Evolutionary conservation across 2,113 vertebrate species (phyloP).

Genomic region (Phylloscopus trochilus): DNA sequence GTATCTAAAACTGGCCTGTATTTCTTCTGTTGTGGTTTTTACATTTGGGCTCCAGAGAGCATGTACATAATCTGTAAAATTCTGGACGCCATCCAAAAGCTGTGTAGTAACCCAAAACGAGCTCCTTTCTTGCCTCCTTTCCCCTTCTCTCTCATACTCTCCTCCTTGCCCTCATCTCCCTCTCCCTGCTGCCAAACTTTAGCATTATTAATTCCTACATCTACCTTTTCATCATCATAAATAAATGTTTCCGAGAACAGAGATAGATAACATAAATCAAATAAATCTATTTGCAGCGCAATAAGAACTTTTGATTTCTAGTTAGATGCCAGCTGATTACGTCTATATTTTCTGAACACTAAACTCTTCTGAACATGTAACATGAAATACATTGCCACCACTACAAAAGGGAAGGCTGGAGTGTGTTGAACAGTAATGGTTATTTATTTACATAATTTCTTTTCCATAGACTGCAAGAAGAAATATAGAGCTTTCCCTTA

Average conservation of each 20-base stretch:
- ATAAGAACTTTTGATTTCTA: slow-evolving; percentile 80
- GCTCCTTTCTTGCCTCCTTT: background rate
- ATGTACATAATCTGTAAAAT: slow-evolving; percentile 69
- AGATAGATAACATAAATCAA: slow-evolving; percentile 70
- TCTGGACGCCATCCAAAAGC: slow-evolving; percentile 67
- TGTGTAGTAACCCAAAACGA: slow-evolving; percentile 67
- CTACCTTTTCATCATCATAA: slow-evolving; percentile 62
- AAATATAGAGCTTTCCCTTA: slow-evolving; percentile 72
- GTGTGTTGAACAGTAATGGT: slow-evolving; percentile 72
- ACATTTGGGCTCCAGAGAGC: slow-evolving; percentile 61
- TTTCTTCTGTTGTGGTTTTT: slow-evolving; percentile 68
- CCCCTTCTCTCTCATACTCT: background rate
- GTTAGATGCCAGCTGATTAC: slow-evolving; percentile 75
- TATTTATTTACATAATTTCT: slow-evolving; percentile 84
- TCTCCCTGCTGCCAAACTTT: background rate
- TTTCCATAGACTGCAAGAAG: slow-evolving; percentile 67
- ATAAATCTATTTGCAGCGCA: slow-evolving; percentile 72
- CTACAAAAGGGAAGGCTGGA: slow-evolving; percentile 65
- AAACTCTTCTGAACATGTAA: slow-evolving; percentile 73
- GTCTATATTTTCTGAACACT: slow-evolving; percentile 77
- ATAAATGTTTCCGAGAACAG: slow-evolving; percentile 56
- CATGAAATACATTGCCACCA: slow-evolving; percentile 74
- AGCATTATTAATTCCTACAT: slow-evolving; percentile 46
- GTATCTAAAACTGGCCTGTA: slow-evolving; percentile 61
- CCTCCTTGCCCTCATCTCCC: background rate